Evolutionary conservation across 1,140 invertebrate species (phyloP), one percentile per base, ranked within the genome.

Genomic region (Drosophila mayri): DNA sequence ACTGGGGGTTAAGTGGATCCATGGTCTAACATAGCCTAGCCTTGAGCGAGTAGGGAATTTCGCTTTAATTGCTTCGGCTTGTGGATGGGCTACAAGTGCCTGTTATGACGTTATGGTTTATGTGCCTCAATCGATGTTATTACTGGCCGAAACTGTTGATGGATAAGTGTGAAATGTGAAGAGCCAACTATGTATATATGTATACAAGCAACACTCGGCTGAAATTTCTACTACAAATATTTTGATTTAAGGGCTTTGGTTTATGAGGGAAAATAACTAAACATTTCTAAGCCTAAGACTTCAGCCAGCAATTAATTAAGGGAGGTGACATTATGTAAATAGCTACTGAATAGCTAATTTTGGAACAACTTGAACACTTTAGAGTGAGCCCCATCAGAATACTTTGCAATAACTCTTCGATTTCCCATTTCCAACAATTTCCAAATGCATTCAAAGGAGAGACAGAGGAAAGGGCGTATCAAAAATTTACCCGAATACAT

Each of bases 11-110:
- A 54, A 22, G 50, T 54, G 32, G 18, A 35, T 35, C 32, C 50
- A 54, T 16, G 50, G 10, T 8, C 9, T 38, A 9, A 28, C 8
- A 16, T 20, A 37, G 12, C 41, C 22, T 6, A 22, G 8, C 52
- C 25, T 28, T 32, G 54, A 44, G 41, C 30, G 55, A 49, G 58
- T 52, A 61, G 40, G 67, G 78, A 40, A 78, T 63, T 78, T 67
- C 76, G 78, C 81, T 66, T 81, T 85, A 85, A 85, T 86, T 81
- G 64, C 72, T 57, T 77, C 18, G 72, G 58, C 52, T 52, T 62
- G 28, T 43, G 22, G 57, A 52, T 32, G 47, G 44, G 32, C 79
- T 32, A 38, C 50, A 52, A 54, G 50, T 62, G 78, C 52, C 44
- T 72, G 63, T 43, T 54, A 58, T 59, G 64, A 58, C 60, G 37